Conservation (phyloP, 1,140 invertebrate species). For the Neotoxoptera formosana region DNA sequence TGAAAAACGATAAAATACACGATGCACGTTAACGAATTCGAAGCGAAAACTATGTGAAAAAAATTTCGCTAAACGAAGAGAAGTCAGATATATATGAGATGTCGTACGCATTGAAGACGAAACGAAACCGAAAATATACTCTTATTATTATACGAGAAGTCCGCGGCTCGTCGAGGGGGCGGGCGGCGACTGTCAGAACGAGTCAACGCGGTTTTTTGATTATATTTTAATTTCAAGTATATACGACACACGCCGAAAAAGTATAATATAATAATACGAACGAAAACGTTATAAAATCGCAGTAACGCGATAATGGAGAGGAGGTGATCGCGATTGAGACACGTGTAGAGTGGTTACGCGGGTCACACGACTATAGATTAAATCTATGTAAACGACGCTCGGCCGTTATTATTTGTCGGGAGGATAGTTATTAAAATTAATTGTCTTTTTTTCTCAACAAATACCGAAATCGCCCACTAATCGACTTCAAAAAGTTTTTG, state of each 20-base stretch:
- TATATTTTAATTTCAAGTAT: not conserved
- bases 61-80: slow-evolving; percentile 22
- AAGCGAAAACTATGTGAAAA: not conserved
- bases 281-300: not conserved
- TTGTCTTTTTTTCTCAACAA: no score
- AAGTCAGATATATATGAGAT: not conserved
- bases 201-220: not conserved
- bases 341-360: not conserved
- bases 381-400: not conserved
- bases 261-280: not conserved
- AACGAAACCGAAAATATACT: not conserved
- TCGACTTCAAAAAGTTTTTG: not conserved
- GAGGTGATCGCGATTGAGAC: not conserved
- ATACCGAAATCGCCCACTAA: not conserved
- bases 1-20: slow-evolving; percentile 33
- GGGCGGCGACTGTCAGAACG: not conserved
- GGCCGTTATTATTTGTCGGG: not conserved
- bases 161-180: no score
- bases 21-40: not conserved
- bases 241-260: not conserved
- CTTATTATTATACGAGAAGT: not conserved
- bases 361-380: not conserved
- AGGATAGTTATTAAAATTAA: not conserved
- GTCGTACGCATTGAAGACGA: not conserved
- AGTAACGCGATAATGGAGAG: not conserved